Evolutionary conservation across 1,140 invertebrate genomes (phyloP).

Genomic region (Drosophila dunni): DNA sequence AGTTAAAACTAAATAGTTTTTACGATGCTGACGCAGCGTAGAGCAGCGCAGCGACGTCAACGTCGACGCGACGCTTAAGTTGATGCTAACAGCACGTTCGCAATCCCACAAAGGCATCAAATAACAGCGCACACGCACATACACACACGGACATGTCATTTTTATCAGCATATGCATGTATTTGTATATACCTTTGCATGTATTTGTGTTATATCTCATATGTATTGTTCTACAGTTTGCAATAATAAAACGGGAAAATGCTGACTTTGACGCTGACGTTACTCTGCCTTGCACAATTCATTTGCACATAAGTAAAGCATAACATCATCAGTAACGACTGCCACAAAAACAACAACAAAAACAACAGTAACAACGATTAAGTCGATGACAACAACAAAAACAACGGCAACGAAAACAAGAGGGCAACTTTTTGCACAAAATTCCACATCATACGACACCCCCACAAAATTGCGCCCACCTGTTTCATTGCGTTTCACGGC

Average conservation of each 20-base stretch:
- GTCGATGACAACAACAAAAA: neutral
- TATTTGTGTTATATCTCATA: neutral
- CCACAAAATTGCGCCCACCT: constrained; percentile 57
- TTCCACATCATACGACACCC: constrained; percentile 38
- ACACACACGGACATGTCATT: constrained; percentile 44
- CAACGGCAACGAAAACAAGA: constrained; percentile 23
- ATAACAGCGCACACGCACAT: constrained; percentile 16
- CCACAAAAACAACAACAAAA: neutral
- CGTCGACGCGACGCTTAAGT: constrained; percentile 11
- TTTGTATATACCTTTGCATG: neutral
- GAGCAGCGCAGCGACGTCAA: neutral
- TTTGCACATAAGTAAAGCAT: constrained; percentile 36
- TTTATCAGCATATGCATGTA: constrained; percentile 47
- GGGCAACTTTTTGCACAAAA: constrained; percentile 14
- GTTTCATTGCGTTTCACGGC: constrained; percentile 60
- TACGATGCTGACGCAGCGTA: constrained; percentile 28
- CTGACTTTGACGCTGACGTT: constrained; percentile 8
- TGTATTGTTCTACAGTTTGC: constrained; percentile 34
- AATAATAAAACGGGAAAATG: constrained; percentile 27
- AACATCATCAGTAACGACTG: constrained; percentile 40
- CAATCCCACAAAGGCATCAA: constrained; percentile 25
- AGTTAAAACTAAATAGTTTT: constrained; percentile 39
- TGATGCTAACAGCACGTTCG: neutral
- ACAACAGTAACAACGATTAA: constrained; percentile 7
- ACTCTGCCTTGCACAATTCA: constrained; percentile 27